Evolutionary conservation across 2,113 vertebrate genomes (phyloP).

Genomic region (Malurus cyaneus): DNA sequence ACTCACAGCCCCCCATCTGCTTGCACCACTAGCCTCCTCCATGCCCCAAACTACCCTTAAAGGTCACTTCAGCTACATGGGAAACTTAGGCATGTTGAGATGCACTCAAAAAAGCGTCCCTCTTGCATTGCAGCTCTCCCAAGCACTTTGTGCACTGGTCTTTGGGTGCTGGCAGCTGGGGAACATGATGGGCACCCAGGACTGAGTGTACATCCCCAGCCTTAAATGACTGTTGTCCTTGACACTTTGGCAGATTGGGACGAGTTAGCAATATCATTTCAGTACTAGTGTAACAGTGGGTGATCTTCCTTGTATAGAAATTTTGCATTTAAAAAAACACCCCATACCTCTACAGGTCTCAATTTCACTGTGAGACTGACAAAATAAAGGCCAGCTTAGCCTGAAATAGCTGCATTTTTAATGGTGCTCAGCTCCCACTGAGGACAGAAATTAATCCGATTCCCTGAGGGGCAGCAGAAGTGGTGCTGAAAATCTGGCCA

Average conservation of each 20-base stretch:
- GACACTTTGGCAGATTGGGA: not conserved
- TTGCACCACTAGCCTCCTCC: not conserved
- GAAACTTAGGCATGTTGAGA: not conserved
- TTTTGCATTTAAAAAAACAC: not conserved
- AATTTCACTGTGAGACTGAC: not conserved
- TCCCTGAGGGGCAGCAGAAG: not conserved
- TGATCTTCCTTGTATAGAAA: not conserved
- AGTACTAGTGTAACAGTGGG: not conserved
- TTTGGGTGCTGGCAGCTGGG: not conserved
- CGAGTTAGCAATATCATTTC: not conserved
- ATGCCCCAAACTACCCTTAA: not conserved
- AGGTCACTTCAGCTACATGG: not conserved
- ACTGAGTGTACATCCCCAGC: not conserved
- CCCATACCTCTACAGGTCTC: not conserved
- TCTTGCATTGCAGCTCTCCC: not conserved
- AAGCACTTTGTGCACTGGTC: not conserved
- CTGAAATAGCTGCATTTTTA: conserved; percentile 14
- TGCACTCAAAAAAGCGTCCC: not conserved
- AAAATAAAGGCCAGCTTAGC: not conserved
- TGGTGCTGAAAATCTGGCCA: not conserved
- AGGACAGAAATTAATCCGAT: not conserved
- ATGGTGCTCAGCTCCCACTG: not conserved
- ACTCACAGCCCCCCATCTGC: not conserved
- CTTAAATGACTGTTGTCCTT: not conserved
- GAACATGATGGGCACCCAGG: not conserved